Evolutionary conservation across 1,140 invertebrate genomes (phyloP).

Genomic region (Nasonia longicornis): DNA sequence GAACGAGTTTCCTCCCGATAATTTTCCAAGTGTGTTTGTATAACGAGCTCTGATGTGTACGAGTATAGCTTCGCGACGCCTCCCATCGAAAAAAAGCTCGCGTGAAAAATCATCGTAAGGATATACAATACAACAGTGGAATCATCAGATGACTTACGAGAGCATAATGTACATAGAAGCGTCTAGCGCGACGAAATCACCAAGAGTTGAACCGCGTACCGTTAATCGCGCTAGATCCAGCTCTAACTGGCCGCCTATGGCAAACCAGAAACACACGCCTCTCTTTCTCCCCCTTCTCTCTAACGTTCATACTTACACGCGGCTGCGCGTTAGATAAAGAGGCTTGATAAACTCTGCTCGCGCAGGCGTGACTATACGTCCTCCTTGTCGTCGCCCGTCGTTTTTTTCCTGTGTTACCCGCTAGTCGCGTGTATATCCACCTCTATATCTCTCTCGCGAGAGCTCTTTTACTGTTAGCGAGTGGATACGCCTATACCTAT

Average conservation of each 20-base stretch:
- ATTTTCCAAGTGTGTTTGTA: no score
- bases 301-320: not conserved
- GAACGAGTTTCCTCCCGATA: no score
- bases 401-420: slow-evolving; percentile 25
- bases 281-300: slow-evolving; percentile 3
- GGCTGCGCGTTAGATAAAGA: slow-evolving; percentile 42
- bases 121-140: not conserved
- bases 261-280: slow-evolving; percentile 34
- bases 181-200: slow-evolving; percentile 9
- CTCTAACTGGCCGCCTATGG: not conserved
- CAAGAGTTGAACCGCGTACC: slow-evolving; percentile 38
- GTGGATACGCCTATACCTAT: not conserved
- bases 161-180: not conserved
- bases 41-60: no score
- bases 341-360: slow-evolving; percentile 19
- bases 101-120: no score
- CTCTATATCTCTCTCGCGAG: not conserved
- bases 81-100: no score
- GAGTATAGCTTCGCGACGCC: no score
- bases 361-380: not conserved
- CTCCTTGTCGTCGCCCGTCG: not conserved
- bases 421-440: slow-evolving; percentile 23
- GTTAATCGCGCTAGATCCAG: slow-evolving; percentile 47
- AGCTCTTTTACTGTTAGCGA: slow-evolving; percentile 40
- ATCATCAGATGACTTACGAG: not conserved